Base-by-base conservation (phyloP, 2,113 vertebrate species). In the Calonectris borealis region DNA sequence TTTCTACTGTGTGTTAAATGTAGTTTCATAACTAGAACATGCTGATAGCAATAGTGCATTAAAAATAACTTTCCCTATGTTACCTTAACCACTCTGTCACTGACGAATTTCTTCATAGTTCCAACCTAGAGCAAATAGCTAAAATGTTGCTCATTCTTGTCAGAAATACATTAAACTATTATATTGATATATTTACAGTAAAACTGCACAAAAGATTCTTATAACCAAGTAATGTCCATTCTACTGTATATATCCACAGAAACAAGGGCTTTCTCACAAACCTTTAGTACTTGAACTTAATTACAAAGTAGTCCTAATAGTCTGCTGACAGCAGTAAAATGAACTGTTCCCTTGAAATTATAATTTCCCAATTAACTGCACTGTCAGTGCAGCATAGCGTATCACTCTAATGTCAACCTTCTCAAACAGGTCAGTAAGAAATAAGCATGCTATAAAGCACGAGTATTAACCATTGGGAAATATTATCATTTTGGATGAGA, bases 61-160 rank as follows among this genome's bases (percentile, higher is more conserved):
- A 94, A 93, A 92, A 94, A 46, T 48, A 92, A 83, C 93, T 96
- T 94, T 83, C 96, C 97, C 96, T 97, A 90, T 85, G 81, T 97
- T 97, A 97, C 97, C 97, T 97, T 97, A 96, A 97, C 95, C 97
- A 97, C 46, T 97, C 72, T 97, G 95, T 95, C 96, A 97, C 82
- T 96, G 97, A 94, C 4, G 93, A 94, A 65, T 88, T 96, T 97
- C 97, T 97, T 97, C 96, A 97, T 3, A 94, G 93, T 68, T 92
- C 97, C 96, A 73, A 96, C 97, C 96, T 97, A 97, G 77, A 97
- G 96, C 87, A 96, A 96, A 97, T 79, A 97, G 95, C 97, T 97
- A 96, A 90, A 91, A 97, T 96, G 97, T 96, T 96, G 95, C 95
- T 95, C 64, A 96, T 95, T 96, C 94, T 95, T 96, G 42, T 91